Evolutionary conservation across 1,140 invertebrate genomes (phyloP).

Genomic region (Pararge aegeria): DNA sequence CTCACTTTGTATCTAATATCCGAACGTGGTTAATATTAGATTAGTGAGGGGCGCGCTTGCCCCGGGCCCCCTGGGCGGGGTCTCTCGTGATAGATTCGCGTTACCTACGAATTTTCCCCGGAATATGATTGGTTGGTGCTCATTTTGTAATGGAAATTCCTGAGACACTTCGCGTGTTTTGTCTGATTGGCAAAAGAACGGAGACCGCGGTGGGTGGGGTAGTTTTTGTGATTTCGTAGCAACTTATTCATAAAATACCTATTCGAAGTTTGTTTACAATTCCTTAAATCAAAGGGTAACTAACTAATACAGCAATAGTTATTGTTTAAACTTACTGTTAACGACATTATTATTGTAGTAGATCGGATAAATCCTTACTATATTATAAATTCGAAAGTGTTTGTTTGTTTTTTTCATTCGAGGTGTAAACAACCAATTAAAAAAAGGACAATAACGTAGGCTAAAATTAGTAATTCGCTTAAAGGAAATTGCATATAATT

Average conservation of each 20-base stretch:
- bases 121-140: slow-evolving; percentile 64
- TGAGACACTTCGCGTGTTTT: slow-evolving; percentile 21
- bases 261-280: too few relatives aligned
- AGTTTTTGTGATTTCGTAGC: not conserved
- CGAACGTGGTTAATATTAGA: slow-evolving; percentile 77
- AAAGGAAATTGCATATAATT: too few relatives aligned
- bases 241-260: not conserved
- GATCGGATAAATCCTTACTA: too few relatives aligned
- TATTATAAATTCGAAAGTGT: too few relatives aligned
- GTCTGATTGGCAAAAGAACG: slow-evolving; percentile 8
- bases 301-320: too few relatives aligned
- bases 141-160: slow-evolving; percentile 58
- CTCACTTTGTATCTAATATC: slow-evolving; percentile 77
- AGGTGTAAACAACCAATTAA: too few relatives aligned
- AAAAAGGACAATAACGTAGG: too few relatives aligned
- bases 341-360: too few relatives aligned
- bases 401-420: too few relatives aligned
- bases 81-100: slow-evolving; percentile 52
- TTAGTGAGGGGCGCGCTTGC: slow-evolving; percentile 54
- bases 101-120: slow-evolving; percentile 45
- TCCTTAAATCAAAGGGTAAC: too few relatives aligned
- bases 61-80: slow-evolving; percentile 46
- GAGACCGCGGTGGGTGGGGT: not conserved
- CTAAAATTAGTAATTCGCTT: too few relatives aligned
- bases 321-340: too few relatives aligned